A percentile compares a stretch with the other conserved stretches of the same genome.
These are phyloP conservation scores for Nestor notabilis DNA, from an alignment of 2,113 vertebrate genomes.

Conservation along the genomic window DNA sequence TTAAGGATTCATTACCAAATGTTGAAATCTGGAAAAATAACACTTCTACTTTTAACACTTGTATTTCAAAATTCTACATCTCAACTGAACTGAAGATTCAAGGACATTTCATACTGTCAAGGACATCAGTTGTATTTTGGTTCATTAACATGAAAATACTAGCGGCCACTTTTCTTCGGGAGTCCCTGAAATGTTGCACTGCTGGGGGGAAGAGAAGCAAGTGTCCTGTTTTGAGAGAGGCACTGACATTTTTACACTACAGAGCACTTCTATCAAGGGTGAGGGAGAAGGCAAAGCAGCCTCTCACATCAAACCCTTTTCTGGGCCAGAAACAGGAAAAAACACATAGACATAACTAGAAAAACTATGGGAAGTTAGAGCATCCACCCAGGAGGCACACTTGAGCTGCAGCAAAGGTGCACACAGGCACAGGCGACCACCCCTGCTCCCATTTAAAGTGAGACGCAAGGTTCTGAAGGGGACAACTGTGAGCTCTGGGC, in stretches of 20 bases:
- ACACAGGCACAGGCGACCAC: not conserved
- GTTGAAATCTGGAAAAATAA: not conserved
- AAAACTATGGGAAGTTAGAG: not conserved
- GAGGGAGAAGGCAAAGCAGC: not conserved
- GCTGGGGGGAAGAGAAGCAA: not conserved
- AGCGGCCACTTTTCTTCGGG: not conserved
- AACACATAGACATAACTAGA: rapidly evolving
- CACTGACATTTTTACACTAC: not conserved
- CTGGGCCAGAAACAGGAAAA: not conserved
- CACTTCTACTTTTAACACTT: not conserved
- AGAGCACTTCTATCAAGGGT: not conserved
- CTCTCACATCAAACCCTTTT: not conserved
- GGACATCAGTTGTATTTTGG: not conserved
- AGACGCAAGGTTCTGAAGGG: not conserved
- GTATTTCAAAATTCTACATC: not conserved
- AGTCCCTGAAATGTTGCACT: not conserved
- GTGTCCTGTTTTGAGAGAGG: not conserved
- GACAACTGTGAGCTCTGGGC: not conserved
- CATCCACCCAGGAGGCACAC: not conserved
- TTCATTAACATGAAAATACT: not conserved
- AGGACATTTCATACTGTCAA: not conserved
- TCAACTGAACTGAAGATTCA: not conserved
- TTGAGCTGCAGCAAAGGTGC: not conserved
- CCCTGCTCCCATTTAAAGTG: not conserved
- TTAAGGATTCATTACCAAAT: not conserved